phyloP scores from a whole-genome alignment of 2,113 vertebrate genomes.

The Corythornis madagascariensis region DNA sequence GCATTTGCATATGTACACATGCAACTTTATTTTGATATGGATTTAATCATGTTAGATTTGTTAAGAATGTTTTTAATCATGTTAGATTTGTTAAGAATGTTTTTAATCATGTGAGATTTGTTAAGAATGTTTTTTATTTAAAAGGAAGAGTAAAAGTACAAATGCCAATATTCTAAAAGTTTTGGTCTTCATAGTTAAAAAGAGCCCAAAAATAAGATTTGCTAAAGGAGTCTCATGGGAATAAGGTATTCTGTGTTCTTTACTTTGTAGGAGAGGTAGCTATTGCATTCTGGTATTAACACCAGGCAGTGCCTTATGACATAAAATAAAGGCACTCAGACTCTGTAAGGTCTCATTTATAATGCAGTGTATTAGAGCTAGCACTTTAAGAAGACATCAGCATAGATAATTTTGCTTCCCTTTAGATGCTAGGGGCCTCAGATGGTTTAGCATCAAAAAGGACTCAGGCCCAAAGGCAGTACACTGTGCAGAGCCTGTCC shows the following conservation, averaged over 20 bases:
- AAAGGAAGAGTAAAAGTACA: neutral
- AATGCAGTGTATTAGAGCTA: neutral
- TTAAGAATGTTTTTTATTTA: neutral
- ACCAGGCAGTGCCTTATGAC: neutral
- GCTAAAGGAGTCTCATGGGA: neutral
- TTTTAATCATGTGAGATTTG: neutral
- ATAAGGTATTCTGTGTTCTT: neutral
- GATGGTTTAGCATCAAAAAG: neutral
- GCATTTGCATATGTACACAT: neutral
- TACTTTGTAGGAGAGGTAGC: neutral
- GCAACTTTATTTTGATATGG: neutral
- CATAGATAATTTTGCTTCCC: neutral
- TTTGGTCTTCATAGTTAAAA: neutral
- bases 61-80: neutral
- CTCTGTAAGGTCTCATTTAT: neutral
- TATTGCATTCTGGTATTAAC: neutral
- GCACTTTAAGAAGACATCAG: neutral
- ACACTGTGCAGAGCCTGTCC: neutral
- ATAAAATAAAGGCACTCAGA: neutral
- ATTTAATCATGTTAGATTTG: neutral
- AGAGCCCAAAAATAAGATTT: neutral
- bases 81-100: neutral
- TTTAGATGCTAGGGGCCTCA: neutral
- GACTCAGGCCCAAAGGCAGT: rapidly evolving
- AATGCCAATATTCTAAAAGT: neutral